A percentile compares a stretch with the other conserved stretches of the same genome.
phyloP scores from a whole-genome alignment of 1,140 invertebrate species.

The Bathynomus jamesi region DNA sequence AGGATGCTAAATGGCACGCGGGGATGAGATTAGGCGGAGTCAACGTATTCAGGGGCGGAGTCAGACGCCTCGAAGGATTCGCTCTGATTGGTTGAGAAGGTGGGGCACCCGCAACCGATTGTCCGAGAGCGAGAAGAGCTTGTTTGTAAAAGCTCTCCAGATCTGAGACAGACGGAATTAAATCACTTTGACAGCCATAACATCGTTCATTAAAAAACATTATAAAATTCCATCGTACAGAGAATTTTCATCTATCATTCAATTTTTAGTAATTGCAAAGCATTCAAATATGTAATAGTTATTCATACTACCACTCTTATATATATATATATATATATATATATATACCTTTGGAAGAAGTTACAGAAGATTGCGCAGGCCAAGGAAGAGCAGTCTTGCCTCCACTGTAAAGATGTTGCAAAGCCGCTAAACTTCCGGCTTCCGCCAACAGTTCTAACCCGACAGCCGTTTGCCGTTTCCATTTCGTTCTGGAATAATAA shows the following conservation, averaged over 20 bases:
- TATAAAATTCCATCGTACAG: too few relatives aligned
- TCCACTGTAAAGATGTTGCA: slow-evolving; percentile 79
- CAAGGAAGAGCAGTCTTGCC: neutral
- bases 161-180: too few relatives aligned
- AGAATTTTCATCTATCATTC: too few relatives aligned
- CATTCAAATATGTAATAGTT: too few relatives aligned
- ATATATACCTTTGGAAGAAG: neutral
- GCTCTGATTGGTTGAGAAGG: neutral
- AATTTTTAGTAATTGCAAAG: too few relatives aligned
- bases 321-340: too few relatives aligned
- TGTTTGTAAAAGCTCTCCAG: neutral
- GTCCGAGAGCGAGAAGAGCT: neutral
- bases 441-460: slow-evolving; percentile 92
- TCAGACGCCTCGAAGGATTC: neutral
- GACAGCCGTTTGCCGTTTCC: slow-evolving; percentile 97
- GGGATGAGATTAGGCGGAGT: neutral
- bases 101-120: neutral
- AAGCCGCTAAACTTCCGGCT: slow-evolving; percentile 91
- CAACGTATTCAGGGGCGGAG: neutral
- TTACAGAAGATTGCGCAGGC: neutral
- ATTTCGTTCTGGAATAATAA: slow-evolving; percentile 79
- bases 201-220: too few relatives aligned
- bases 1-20: neutral
- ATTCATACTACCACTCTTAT: too few relatives aligned
- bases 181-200: too few relatives aligned